These are phyloP conservation scores for Ormia ochracea DNA, from an alignment of 2,888 invertebrate species.

Conservation along the genomic window DNA sequence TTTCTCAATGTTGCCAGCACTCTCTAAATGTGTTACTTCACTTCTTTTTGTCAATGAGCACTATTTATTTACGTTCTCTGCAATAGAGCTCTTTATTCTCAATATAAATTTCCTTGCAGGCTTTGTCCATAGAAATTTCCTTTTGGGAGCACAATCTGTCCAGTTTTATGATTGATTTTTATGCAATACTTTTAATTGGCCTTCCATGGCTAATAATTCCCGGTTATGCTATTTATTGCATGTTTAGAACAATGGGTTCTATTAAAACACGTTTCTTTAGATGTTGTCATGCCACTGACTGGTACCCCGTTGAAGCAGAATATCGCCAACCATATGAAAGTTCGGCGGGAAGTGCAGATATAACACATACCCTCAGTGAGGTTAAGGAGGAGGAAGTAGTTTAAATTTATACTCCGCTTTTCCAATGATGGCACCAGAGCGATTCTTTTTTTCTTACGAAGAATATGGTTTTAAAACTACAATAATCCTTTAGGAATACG, in stretches of 20 bases:
- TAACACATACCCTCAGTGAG: constrained; percentile 66
- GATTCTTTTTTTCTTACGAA: too few relatives aligned
- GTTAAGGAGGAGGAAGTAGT: constrained; percentile 37
- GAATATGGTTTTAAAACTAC: too few relatives aligned
- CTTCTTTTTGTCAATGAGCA: background rate
- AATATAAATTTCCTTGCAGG: constrained; percentile 24
- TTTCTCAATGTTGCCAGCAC: too few relatives aligned
- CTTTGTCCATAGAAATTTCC: background rate
- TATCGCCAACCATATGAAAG: constrained; percentile 72
- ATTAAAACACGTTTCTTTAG: constrained; percentile 68
- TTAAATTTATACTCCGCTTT: too few relatives aligned
- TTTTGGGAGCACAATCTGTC: constrained; percentile 55
- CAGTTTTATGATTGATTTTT: constrained; percentile 16
- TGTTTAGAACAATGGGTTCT: constrained; percentile 68
- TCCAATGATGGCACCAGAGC: too few relatives aligned
- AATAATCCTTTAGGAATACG: too few relatives aligned
- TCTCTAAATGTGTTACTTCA: too few relatives aligned
- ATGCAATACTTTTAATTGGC: constrained; percentile 64
- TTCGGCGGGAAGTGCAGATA: constrained; percentile 69
- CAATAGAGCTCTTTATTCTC: background rate
- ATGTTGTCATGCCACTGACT: constrained; percentile 72
- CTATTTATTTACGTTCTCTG: background rate
- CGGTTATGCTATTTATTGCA: constrained; percentile 68
- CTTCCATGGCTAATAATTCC: constrained; percentile 71
- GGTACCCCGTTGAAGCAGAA: constrained; percentile 72